phyloP scores from a whole-genome alignment of 2,888 invertebrate genomes.

The Piscicola geometra region DNA sequence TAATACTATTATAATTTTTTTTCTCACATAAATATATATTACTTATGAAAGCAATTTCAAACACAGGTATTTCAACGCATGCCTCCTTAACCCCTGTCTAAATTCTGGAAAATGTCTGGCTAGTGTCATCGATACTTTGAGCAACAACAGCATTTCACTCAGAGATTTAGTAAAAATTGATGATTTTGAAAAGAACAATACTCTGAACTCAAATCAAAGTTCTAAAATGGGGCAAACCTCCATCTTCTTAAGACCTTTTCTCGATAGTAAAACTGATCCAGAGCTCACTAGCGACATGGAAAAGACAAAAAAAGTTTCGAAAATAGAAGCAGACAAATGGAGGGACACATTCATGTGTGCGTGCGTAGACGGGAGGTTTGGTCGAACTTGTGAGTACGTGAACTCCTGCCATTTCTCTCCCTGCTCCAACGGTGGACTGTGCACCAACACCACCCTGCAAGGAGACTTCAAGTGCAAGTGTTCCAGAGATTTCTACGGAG shows the following conservation, averaged over 20 bases:
- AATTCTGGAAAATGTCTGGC: constrained; percentile 38
- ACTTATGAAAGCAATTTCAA: too few species aligned
- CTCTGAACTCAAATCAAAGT: not conserved
- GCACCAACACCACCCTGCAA: constrained; percentile 34
- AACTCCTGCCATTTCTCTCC: constrained; percentile 58
- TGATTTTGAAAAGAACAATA: too few species aligned
- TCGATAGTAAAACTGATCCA: not conserved
- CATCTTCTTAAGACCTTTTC: not conserved
- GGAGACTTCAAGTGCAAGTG: constrained; percentile 44
- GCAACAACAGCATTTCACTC: not conserved
- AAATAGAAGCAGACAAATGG: not conserved
- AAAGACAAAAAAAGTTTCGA: too few species aligned
- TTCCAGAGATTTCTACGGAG: constrained; percentile 39
- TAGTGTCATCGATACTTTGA: constrained; percentile 22
- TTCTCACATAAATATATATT: too few species aligned
- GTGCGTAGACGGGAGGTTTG: constrained; percentile 39
- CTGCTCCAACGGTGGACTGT: constrained; percentile 40
- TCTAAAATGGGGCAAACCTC: not conserved
- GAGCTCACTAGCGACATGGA: not conserved
- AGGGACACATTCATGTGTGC: not conserved
- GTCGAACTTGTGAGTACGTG: constrained; percentile 60
- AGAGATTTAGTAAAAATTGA: too few species aligned
- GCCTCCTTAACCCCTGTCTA: constrained; percentile 37
- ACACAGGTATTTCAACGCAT: constrained; percentile 39
- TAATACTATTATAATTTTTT: too few species aligned